phyloP scores from a whole-genome alignment of 2,113 vertebrate genomes.

The Cercopithecus mona region DNA sequence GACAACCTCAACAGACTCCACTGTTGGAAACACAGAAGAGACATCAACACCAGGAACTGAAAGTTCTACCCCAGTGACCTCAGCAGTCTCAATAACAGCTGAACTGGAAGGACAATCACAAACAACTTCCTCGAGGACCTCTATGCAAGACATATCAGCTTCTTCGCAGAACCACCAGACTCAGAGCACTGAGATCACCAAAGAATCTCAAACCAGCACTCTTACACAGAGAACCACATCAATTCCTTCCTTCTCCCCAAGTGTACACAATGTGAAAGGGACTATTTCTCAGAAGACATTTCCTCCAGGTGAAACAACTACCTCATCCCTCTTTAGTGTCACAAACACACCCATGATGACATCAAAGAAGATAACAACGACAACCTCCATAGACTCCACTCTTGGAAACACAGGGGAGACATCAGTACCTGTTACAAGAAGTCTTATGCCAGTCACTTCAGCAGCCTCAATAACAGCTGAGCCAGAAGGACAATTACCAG shows the following conservation, averaged over 20 bases:
- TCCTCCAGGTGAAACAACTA: too few relatives aligned
- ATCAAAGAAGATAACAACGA: not conserved
- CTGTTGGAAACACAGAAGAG: too few relatives aligned
- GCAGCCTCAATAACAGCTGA: too few relatives aligned
- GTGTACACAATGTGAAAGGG: not conserved
- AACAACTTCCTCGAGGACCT: not conserved
- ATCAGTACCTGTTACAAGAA: fast-evolving
- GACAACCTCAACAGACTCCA: too few relatives aligned
- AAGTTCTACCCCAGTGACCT: fast-evolving
- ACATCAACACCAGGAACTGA: fast-evolving
- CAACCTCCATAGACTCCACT: not conserved
- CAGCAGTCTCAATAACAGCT: fast-evolving
- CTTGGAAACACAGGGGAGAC: fast-evolving
- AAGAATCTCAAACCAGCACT: fast-evolving
- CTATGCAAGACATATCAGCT: not conserved
- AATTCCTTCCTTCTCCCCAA: fast-evolving
- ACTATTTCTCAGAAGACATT: too few relatives aligned
- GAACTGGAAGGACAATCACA: not conserved
- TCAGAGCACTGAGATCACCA: fast-evolving
- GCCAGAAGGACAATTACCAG: too few relatives aligned
- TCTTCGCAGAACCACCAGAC: too few relatives aligned
- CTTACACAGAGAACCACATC: fast-evolving
- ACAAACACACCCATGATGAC: too few relatives aligned
- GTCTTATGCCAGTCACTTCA: too few relatives aligned
- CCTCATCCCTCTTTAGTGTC: too few relatives aligned